Evolutionary conservation across 2,888 invertebrate species (phyloP).

Genomic region (Chrysodeixis includens): DNA sequence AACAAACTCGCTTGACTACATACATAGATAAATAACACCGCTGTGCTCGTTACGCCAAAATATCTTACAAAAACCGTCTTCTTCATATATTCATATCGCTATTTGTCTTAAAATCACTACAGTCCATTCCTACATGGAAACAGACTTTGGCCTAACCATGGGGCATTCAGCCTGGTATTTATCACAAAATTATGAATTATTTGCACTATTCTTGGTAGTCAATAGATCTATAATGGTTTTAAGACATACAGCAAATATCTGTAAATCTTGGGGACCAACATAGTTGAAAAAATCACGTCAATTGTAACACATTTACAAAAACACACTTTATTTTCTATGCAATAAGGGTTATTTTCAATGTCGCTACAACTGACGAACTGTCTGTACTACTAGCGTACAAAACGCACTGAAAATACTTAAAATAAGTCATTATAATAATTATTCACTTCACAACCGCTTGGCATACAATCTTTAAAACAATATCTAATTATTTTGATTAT

Average conservation of each 20-base stretch:
- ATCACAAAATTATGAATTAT: no score
- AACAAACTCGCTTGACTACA: slow-evolving; percentile 47
- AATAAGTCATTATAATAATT: background rate
- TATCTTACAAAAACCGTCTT: slow-evolving; percentile 22
- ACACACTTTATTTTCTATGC: background rate
- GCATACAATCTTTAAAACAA: background rate
- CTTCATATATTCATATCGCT: background rate
- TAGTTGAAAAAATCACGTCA: background rate
- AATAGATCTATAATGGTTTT: background rate
- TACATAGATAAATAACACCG: slow-evolving; percentile 41
- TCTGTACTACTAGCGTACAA: background rate
- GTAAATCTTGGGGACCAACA: background rate
- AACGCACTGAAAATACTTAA: background rate
- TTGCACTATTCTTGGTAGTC: background rate
- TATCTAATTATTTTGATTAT: background rate
- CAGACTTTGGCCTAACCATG: no score
- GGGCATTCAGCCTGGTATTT: no score
- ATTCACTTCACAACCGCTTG: background rate
- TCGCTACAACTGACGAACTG: no score
- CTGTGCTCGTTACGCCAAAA: slow-evolving; percentile 38
- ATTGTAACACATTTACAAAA: background rate
- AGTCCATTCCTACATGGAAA: no score
- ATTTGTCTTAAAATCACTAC: background rate
- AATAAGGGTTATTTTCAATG: background rate
- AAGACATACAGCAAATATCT: background rate